Base-by-base conservation (phyloP, 2,888 invertebrate species). In the Pseudeuparius sepicola region DNA sequence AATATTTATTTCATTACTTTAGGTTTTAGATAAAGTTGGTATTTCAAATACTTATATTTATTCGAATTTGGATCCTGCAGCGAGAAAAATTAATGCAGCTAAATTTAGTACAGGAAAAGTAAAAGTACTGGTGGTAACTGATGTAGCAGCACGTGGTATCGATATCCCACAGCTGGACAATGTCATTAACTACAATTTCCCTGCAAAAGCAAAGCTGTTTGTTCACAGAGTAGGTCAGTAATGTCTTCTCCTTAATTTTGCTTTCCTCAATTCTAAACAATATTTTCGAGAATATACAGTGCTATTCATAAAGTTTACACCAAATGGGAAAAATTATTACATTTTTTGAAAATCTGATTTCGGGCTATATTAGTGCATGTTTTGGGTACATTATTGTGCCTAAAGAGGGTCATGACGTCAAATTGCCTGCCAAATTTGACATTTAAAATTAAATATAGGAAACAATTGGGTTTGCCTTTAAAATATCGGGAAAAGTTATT, bases 141-240 rank as follows among this genome's bases (percentile, higher is more conserved):
- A 99, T 64, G 81, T 99, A 2, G 98, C 98, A 0, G 98, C 98
- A 0, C 71, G 98, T 56, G 98, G 98, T 43, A 82, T 99, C 37
- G 98, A 99, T 60, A 86, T 99, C 51, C 98, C 98, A 0, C 75
- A 86, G 40, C 64, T 99, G 45, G 97, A 98, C 56, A 89, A 83
- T 45, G 97, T 97, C 18, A 85, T 99, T 34, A 99, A 99, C 61
- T 87, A 81, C 53, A 87, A 97, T 68, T 98, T 99, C 57, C 97
- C 98, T 0, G 85, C 90, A 0, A 96, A 92, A 59, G 78, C 93
- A 0, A 99, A 99, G 63, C 67, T 99, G 13, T 99, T 96, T 65
- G 87, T 99, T 14, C 98, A 99, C 65, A 74, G 98, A 72, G 98
- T 97, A 40, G 97, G 96, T 86, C 55, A 69, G 81, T 64, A 20